These are phyloP conservation scores for Tapera naevia DNA, from an alignment of 2,797 vertebrate species.

Conservation along the genomic window DNA sequence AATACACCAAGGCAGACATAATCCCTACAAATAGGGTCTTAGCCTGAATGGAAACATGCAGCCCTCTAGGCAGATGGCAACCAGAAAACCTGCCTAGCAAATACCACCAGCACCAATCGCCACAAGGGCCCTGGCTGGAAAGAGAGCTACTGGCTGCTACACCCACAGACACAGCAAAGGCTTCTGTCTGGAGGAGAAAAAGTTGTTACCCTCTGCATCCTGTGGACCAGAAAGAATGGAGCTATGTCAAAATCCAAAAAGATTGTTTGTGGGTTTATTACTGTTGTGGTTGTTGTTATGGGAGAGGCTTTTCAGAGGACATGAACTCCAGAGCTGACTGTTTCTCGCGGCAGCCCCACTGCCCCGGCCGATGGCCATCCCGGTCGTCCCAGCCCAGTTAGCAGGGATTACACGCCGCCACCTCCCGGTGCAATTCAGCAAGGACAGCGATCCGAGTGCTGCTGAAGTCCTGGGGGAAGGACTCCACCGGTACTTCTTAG, in stretches of 20 bases:
- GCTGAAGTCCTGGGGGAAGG: background rate
- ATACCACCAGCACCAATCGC: rapidly evolving
- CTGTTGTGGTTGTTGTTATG: background rate
- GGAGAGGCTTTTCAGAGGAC: background rate
- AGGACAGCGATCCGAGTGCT: background rate
- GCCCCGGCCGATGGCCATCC: rapidly evolving
- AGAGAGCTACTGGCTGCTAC: background rate
- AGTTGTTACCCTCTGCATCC: background rate
- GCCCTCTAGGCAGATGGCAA: background rate
- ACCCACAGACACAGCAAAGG: background rate
- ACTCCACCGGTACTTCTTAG: background rate
- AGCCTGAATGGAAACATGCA: background rate
- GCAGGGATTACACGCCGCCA: background rate
- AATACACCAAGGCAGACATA: background rate
- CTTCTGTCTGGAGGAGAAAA: background rate
- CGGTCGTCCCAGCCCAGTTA: background rate
- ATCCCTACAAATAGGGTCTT: background rate
- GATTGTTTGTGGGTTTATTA: background rate
- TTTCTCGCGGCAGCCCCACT: background rate
- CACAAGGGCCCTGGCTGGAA: background rate
- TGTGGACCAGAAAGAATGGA: background rate
- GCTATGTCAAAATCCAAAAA: background rate
- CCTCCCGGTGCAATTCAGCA: background rate
- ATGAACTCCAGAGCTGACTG: background rate
- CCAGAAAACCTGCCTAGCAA: background rate